Evolutionary conservation across 2,113 vertebrate genomes (phyloP).

Genomic region (Catharus minimus): DNA sequence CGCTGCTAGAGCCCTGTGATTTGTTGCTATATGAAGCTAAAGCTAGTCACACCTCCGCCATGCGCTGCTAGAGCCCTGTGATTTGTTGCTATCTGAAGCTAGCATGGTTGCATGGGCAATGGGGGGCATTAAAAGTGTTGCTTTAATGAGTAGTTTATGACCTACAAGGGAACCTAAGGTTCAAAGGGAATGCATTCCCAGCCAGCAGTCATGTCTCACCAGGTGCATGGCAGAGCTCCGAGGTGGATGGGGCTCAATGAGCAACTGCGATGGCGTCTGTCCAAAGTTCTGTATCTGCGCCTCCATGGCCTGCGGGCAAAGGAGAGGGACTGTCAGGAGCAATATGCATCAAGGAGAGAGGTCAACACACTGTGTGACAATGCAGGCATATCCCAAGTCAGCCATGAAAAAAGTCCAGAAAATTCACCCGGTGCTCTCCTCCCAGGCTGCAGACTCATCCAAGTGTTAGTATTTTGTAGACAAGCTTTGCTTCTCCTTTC

Average conservation of each 20-base stretch:
- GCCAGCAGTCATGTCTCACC: slow-evolving; percentile 84
- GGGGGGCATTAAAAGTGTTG: background rate
- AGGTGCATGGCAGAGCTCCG: slow-evolving; percentile 99
- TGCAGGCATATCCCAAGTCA: slow-evolving; percentile 91
- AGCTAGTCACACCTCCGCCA: background rate
- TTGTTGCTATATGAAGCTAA: background rate
- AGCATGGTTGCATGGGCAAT: background rate
- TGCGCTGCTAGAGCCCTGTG: background rate
- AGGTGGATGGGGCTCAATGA: slow-evolving; percentile 99
- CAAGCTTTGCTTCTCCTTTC: slow-evolving; percentile 92
- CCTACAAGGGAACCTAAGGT: slow-evolving; percentile 2
- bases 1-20: background rate
- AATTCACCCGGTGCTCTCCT: slow-evolving; percentile 80
- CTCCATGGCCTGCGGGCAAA: slow-evolving; percentile 92
- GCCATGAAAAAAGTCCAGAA: slow-evolving; percentile 85
- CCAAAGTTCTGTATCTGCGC: slow-evolving; percentile 96
- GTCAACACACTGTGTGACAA: slow-evolving; percentile 91
- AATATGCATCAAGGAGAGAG: slow-evolving; percentile 90
- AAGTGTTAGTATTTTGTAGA: slow-evolving; percentile 95
- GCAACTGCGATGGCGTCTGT: slow-evolving; percentile 99
- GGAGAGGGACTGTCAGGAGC: slow-evolving; percentile 87
- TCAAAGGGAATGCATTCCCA: slow-evolving; percentile 64
- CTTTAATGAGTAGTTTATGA: slow-evolving; percentile 41
- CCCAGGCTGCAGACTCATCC: slow-evolving; percentile 89
- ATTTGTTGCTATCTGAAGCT: background rate